Conservation (phyloP, 2,797 vertebrate species). For the Coregonus ussuriensis region DNA sequence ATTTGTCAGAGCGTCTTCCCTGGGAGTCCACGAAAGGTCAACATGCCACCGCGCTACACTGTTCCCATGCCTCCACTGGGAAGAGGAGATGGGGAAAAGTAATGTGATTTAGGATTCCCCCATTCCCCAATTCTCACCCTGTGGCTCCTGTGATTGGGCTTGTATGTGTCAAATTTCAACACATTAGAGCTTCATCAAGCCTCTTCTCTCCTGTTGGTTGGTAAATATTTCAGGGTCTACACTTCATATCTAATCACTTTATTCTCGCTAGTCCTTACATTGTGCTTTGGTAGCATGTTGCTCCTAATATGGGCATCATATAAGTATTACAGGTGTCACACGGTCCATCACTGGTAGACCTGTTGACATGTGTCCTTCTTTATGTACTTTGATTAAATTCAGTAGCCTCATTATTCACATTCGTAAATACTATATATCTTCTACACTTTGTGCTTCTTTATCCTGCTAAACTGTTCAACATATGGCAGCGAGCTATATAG, state of each 20-base stretch:
- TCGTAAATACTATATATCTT: too few species aligned
- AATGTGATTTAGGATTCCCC: neutral
- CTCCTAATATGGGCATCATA: neutral
- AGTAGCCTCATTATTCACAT: too few species aligned
- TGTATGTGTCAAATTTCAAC: neutral
- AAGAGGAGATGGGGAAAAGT: neutral
- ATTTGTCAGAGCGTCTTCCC: conserved; percentile 54
- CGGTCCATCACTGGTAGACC: too few species aligned
- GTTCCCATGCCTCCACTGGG: neutral
- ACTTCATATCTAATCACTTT: neutral
- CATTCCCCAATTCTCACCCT: neutral
- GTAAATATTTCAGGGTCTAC: too few species aligned
- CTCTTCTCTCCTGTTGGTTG: neutral
- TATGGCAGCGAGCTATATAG: neutral
- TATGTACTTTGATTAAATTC: too few species aligned
- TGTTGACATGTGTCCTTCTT: too few species aligned
- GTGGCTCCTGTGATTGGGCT: neutral
- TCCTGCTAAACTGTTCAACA: too few species aligned
- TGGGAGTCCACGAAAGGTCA: conserved; percentile 22
- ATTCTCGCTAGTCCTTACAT: neutral
- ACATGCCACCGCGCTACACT: neutral
- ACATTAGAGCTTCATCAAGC: neutral
- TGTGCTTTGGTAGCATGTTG: neutral
- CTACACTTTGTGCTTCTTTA: too few species aligned
- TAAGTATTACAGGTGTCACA: neutral